A percentile compares a stretch with the other conserved stretches of the same genome.
Conservation (phyloP, 2,113 vertebrate species). For the Ctenomys sociabilis region DNA sequence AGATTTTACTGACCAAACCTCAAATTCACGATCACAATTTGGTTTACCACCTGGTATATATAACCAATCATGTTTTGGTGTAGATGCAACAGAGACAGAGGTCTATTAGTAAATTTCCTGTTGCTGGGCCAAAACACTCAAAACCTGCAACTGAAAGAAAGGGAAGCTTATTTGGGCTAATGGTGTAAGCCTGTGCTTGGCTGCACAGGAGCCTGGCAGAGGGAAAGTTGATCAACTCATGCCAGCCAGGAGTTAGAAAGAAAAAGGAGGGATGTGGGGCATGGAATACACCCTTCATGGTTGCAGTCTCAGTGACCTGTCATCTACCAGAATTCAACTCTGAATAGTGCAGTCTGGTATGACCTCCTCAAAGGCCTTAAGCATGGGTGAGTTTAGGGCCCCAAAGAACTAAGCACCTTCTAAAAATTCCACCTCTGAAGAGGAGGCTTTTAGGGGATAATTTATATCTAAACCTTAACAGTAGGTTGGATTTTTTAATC, state of each 20-base stretch:
- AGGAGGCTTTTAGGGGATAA: background rate
- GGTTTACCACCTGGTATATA: background rate
- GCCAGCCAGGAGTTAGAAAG: background rate
- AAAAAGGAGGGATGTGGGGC: background rate
- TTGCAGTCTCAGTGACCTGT: background rate
- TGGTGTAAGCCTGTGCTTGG: background rate
- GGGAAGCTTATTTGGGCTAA: background rate
- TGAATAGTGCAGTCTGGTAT: background rate
- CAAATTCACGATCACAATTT: background rate
- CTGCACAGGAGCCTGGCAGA: background rate
- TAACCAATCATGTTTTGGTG: background rate
- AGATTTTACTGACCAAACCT: background rate
- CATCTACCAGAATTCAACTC: background rate
- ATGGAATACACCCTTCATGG: background rate
- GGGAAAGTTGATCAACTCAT: background rate
- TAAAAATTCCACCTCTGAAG: background rate
- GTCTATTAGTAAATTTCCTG: background rate
- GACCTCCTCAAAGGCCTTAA: background rate
- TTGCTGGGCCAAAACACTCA: background rate
- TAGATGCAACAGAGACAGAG: background rate
- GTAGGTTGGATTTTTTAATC: background rate
- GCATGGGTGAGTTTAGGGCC: background rate
- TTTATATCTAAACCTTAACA: background rate
- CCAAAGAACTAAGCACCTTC: background rate
- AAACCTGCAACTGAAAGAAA: background rate